phyloP scores from a whole-genome alignment of 1,140 invertebrate species.

The Helicorthomorpha holstii region DNA sequence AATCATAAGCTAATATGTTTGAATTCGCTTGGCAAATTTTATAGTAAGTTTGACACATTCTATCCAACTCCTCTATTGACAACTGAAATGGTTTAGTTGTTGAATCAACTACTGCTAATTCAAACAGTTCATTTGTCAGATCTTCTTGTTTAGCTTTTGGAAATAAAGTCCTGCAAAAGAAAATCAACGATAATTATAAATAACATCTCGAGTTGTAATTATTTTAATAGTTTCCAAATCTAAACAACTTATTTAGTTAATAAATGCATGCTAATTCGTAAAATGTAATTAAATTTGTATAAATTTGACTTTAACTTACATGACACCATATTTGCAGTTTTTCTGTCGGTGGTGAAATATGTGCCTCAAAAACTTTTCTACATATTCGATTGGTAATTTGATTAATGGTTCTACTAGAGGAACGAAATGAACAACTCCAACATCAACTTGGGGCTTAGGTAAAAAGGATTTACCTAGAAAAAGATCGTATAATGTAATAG shows the following conservation, averaged over 20 bases:
- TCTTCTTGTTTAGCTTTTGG: conserved; percentile 46
- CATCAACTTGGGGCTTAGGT: conserved; percentile 88
- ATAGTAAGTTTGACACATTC: conserved; percentile 54
- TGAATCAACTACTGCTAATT: conserved; percentile 53
- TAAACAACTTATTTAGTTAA: too few relatives aligned
- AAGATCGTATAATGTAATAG: not conserved
- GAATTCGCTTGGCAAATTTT: conserved; percentile 48
- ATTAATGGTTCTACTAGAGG: conserved; percentile 62
- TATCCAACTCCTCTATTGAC: conserved; percentile 55
- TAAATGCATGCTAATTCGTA: too few relatives aligned
- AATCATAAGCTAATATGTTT: conserved; percentile 46
- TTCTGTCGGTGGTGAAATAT: conserved; percentile 81
- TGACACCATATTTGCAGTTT: conserved; percentile 45
- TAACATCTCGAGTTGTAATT: not conserved
- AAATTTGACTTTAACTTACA: conserved; percentile 29
- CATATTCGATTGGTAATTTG: conserved; percentile 55
- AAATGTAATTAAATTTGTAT: not conserved
- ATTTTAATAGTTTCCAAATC: not conserved
- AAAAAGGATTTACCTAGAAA: conserved; percentile 59
- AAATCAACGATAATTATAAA: conserved; percentile 7
- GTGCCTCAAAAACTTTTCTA: conserved; percentile 76
- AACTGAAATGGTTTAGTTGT: conserved; percentile 46
- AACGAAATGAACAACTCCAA: conserved; percentile 74
- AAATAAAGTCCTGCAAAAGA: conserved; percentile 41
- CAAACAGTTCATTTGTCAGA: conserved; percentile 46